Evolutionary conservation across 2,888 invertebrate species (phyloP), one percentile per base, ranked within the genome.

Genomic region (Fragum whitleyi): DNA sequence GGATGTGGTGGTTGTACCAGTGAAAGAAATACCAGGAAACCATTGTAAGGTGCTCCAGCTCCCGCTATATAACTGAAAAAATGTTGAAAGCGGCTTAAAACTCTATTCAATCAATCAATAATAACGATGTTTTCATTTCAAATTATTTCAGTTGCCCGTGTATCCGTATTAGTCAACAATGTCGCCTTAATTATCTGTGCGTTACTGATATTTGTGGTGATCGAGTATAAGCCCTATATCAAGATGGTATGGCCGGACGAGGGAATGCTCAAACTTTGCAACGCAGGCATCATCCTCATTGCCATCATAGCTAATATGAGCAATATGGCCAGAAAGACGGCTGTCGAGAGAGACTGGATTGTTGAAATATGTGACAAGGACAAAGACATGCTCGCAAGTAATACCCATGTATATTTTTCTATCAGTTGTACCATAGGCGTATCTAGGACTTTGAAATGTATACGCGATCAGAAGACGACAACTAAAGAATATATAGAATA

Each of bases 321-420:
- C 14, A 93, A 93, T 42, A 87, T 94, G 53, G 94, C 93, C 2
- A 79, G 88, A n/a, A 88, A 79, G 36, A 90, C 92, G 51, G 90
- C 91, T 14, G 88, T 95, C 32, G 94, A 94, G 76, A 94, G 94
- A 74, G 95, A 95, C 87, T 95, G 95, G 95, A 92, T 95, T 32
- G 93, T 95, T 19, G 94, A 94, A 53, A 92, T 95, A 23, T 92
- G 94, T 67, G 87, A 82, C 5, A 89, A 89, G 53, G 92, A 94
- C 84, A 89, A 90, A 32, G 88, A 91, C 65, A 86, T 87, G 77
- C 90, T 95, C 47, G 94, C 95, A 59, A 90, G 93, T 92, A 81
- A 47, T 78, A 9, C n/a, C n/a, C n/a, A n/a, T n/a, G n/a, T n/a
- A n/a, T n/a, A n/a, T n/a, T n/a, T n/a, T n/a, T n/a, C n/a, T n/a